A percentile compares a stretch with the other conserved stretches of the same genome.
phyloP scores from a whole-genome alignment of 2,888 invertebrate species.

The Brachylomia viminalis region DNA sequence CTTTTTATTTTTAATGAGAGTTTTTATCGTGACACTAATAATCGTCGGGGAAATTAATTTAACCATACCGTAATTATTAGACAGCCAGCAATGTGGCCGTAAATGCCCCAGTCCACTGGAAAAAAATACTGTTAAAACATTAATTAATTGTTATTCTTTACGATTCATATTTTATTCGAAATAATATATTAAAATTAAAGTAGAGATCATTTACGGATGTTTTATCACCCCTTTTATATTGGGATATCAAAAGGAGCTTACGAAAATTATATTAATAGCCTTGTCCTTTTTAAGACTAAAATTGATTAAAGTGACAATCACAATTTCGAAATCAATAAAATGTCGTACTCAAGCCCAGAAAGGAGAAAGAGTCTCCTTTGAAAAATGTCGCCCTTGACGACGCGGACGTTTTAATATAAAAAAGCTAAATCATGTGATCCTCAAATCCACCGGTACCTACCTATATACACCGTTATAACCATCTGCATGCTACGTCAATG shows the following conservation, averaged over 20 bases:
- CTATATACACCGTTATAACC: conserved; percentile 20
- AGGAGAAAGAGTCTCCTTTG: neutral
- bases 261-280: neutral
- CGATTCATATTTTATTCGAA: conserved; percentile 40
- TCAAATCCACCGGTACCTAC: neutral
- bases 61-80: conserved; percentile 66
- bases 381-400: neutral
- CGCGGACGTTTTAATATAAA: conserved; percentile 1
- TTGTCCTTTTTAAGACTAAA: neutral
- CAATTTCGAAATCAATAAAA: neutral
- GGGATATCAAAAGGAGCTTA: neutral
- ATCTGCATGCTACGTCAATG: conserved; percentile 10
- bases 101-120: conserved; percentile 13
- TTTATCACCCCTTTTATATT: conserved; percentile 6
- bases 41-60: conserved; percentile 72
- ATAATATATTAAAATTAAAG: conserved; percentile 11
- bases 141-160: conserved; percentile 42
- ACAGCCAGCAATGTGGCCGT: conserved; percentile 50
- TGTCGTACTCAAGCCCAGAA: neutral
- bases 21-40: conserved; percentile 78
- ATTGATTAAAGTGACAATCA: neutral
- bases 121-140: conserved; percentile 40
- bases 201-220: conserved; percentile 10
- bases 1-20: conserved; percentile 85
- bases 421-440: neutral